These are phyloP conservation scores for Passer montanus DNA, from an alignment of 2,113 vertebrate species.

Conservation along the genomic window DNA sequence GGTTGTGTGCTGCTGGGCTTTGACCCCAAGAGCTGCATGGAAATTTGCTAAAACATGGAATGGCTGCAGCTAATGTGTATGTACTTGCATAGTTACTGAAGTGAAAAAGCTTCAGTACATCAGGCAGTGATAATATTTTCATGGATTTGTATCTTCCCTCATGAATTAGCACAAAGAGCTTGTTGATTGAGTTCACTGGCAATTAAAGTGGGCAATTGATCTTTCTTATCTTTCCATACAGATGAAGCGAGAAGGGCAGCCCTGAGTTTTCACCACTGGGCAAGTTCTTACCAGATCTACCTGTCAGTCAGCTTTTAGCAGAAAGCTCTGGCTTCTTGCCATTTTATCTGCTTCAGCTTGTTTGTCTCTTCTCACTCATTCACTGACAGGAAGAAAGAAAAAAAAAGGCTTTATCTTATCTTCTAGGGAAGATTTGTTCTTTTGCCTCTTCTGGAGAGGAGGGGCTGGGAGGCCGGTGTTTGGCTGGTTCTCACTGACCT, in stretches of 20 bases:
- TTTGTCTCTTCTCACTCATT: not conserved
- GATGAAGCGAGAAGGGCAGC: not conserved
- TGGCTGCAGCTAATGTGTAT: not conserved
- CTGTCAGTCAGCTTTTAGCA: not conserved
- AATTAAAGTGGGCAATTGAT: not conserved
- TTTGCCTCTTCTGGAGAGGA: not conserved
- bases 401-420: not conserved
- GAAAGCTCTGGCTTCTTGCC: constrained; percentile 1
- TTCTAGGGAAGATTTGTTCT: not conserved
- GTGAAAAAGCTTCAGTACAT: not conserved
- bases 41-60: not conserved
- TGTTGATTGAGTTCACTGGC: constrained; percentile 36
- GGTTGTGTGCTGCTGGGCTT: not conserved
- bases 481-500: not conserved
- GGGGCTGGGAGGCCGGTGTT: not conserved
- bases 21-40: not conserved
- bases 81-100: not conserved
- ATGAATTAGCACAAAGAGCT: constrained; percentile 22
- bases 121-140: not conserved
- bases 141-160: not conserved
- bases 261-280: not conserved
- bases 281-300: not conserved
- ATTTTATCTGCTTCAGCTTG: not conserved
- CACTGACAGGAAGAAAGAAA: not conserved
- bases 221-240: constrained; percentile 9